Conservation (phyloP, 2,113 vertebrate species). For the Caloenas nicobarica region DNA sequence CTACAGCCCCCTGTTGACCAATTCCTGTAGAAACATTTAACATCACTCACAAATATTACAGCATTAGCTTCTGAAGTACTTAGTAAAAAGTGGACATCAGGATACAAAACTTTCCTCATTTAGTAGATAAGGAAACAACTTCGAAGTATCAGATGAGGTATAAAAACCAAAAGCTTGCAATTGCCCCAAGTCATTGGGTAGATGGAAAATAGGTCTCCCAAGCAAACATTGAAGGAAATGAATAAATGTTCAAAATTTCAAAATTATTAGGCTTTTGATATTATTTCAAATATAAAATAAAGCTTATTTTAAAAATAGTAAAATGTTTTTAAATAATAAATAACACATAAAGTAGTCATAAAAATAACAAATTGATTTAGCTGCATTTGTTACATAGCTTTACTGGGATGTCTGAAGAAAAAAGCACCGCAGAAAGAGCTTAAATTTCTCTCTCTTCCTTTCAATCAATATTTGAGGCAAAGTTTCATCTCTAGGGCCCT, state of each 20-base stretch:
- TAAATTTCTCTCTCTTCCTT: conserved; percentile 87
- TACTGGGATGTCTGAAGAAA: conserved; percentile 65
- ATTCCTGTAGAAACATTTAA: background rate
- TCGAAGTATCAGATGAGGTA: background rate
- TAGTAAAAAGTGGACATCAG: background rate
- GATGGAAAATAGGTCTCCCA: background rate
- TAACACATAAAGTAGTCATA: background rate
- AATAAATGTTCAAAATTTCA: background rate
- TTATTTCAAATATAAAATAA: background rate
- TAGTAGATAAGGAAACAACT: background rate
- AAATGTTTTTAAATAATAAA: background rate
- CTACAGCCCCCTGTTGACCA: conserved; percentile 11
- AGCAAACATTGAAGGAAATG: background rate
- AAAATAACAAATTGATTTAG: conserved; percentile 65
- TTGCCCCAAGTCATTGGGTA: background rate
- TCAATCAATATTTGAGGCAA: conserved; percentile 94
- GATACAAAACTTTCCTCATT: background rate
- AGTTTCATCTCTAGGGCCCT: conserved; percentile 92
- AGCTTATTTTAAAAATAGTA: background rate
- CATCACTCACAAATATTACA: background rate
- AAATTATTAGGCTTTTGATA: background rate
- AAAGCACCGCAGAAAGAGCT: conserved; percentile 76
- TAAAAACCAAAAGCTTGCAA: background rate
- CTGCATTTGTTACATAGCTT: conserved; percentile 65
- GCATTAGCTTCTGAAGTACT: background rate